Evolutionary conservation across 37 sponge, comb jelly and placozoan species (phyloP), one percentile per base, ranked within the genome.

Genomic region (Aplysina aerophoba): DNA sequence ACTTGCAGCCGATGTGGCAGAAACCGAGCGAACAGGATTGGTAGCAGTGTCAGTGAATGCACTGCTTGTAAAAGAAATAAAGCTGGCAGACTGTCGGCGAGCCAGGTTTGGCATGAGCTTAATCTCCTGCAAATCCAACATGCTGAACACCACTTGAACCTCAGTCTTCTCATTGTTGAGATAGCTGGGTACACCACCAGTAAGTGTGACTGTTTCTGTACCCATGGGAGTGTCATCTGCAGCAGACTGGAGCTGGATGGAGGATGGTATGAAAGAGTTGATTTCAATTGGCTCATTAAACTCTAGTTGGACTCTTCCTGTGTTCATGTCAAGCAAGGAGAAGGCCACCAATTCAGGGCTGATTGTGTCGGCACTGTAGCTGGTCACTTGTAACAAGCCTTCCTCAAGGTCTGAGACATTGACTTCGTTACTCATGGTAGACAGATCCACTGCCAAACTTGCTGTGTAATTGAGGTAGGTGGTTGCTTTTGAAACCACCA

Each of bases 261-360:
- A 68, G 16, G 84, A 78, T 19, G 85, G 80, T n/a, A 55, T 59
- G 37, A 84, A 88, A 55, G 81, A 65, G n/a, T 22, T 22, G 81
- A 81, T 62, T 11, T 93, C 86, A 30, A 97, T 73, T 16, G 97
- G 91, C 60, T 97, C 97, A 56, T 60, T 71, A 60, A 97, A 97
- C 16, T 77, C 59, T 30, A 94, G 82, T 17, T 35, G 84, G 12
- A 94, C 17, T 39, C 39, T 50, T 21, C 95, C 93, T 22, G 60
- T 64, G 55, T 95, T 83, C 81, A 95, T 83, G 72, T 92, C 95
- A 0, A 92, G 81, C 11, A 25, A 12, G 25, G 53, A 69, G 69
- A 90, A 95, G 21, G 30, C 27, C 2, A 60, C 63, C 6, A 95
- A 84, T 17, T 25, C 55, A 4, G 95, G 95, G 0, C 28, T 20